Evolutionary conservation across 2,113 vertebrate species (phyloP), one percentile per base, ranked within the genome.

Genomic region (Asarcornis scutulata): DNA sequence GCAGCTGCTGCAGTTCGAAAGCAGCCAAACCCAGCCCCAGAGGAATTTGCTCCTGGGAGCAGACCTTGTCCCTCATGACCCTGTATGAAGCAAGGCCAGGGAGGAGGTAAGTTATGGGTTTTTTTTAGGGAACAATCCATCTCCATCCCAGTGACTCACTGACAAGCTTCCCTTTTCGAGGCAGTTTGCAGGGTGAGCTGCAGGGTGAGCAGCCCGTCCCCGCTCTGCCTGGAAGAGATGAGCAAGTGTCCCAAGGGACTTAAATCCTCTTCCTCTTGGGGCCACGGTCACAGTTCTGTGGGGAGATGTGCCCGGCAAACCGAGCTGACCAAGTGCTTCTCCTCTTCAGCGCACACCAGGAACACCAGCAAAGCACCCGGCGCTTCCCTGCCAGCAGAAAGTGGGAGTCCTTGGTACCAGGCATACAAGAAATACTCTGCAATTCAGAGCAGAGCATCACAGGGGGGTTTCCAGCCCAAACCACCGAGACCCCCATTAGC

Each of bases 151-250:
- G 62, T 92, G 94, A 95, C 82, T 97, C 95, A 94, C 34, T 26
- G 92, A 55, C 66, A 42, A 77, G 77, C 95, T 97, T 97, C 97
- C 89, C 81, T 96, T 93, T 88, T 59, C 82, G 1, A 17, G 76
- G 83, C 46, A 2, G 90, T 17, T 58, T 68, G 8, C 2, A 17
- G 75, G 85, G 34, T 53, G 78, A 91, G 83, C 80, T 3, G 32
- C 3, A 23, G 73, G 44, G 53, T 17, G 85, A 76, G 1, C 14
- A 7, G 16, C 73, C 69, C 7, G 11, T 21, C 36, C 80, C 80
- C 40, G 40, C n/a, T 31, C 48, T 4, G 1, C 38, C 4, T 72
- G 63, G 6, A 21, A n/a, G 46, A 34, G 83, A 53, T 71, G 64
- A 34, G 59, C 14, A 21, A 89, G 62, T 4, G 8, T 66, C 4